Evolutionary conservation across 2,113 vertebrate genomes (phyloP).

Genomic region (Microcebus tavaratra): DNA sequence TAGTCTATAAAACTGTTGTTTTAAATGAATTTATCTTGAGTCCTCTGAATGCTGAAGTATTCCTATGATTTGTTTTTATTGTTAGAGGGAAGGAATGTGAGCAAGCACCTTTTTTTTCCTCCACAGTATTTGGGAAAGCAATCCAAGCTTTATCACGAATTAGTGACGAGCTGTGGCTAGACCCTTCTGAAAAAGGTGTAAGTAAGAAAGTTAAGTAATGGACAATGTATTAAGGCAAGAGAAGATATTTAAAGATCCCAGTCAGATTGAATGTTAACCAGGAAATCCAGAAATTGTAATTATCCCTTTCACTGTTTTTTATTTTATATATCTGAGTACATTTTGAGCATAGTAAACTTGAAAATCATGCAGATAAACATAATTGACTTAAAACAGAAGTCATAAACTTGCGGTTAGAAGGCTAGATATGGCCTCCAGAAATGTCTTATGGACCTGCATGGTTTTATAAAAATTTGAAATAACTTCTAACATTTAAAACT

Average conservation of each 20-base stretch:
- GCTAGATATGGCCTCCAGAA: background rate
- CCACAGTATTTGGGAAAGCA: conserved; percentile 93
- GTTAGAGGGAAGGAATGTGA: background rate
- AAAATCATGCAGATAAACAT: background rate
- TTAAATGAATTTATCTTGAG: background rate
- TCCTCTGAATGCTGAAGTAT: background rate
- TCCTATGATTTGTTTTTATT: background rate
- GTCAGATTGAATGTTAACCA: background rate
- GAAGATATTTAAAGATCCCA: background rate
- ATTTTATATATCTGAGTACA: background rate
- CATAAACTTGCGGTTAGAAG: background rate
- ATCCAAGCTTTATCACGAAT: conserved; percentile 92
- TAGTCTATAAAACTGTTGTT: conserved; percentile 31
- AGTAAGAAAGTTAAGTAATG: conserved; percentile 76
- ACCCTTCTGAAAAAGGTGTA: conserved; percentile 93
- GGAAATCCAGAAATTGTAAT: conserved; percentile 14
- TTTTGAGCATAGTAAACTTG: background rate
- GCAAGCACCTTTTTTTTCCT: conserved; percentile 53
- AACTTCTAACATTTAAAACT: conserved; percentile 29
- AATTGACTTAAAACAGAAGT: background rate
- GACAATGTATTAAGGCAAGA: background rate
- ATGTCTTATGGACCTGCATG: background rate
- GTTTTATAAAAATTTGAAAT: background rate
- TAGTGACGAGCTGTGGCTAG: conserved; percentile 94
- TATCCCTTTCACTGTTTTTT: conserved; percentile 4